Evolutionary conservation across 2,797 vertebrate species (phyloP), one percentile per base, ranked within the genome.

Genomic region (Periparus ater): DNA sequence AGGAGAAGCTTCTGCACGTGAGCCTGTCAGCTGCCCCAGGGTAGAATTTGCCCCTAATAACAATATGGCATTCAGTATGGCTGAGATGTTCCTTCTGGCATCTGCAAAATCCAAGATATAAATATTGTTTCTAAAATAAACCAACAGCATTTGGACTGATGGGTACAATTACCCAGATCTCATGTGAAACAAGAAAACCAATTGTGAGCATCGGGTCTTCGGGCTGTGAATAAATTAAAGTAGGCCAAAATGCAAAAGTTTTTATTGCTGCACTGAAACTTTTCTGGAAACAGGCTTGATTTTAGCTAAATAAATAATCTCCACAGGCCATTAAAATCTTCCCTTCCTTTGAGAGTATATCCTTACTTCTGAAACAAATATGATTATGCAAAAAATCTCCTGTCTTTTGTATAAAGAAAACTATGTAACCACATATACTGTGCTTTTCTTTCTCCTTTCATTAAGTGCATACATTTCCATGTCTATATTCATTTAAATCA

Each of bases 141-240:
- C 29, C 6, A 32, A 38, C 23, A 86, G 38, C 34, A 68, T 79
- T 78, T 48, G 75, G 66, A 87, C 40, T 82, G 68, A 76, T 53
- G 81, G 57, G 50, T 45, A 60, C 47, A 87, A 88, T 76, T 91
- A 89, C 30, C 19, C 72, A 87, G 63, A 92, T 42, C 62, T 91
- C 67, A 54, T 22, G 10, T 45, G 88, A 73, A 88, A 91, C n/a
- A 44, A 83, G 83, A 58, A 36, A 60, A 32, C 23, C 65, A 25
- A 40, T 13, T n/a, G 34, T 58, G 20, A 96, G 62, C 65, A 54
- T 53, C 18, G 42, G 23, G 36, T 95, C 79, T 94, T 47, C 60
- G 68, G 84, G 65, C 91, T 76, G 57, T 51, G 44, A 91, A 72
- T 74, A 91, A 95, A 95, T 79, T 42, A 47, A 74, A 88, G 50